phyloP scores from a whole-genome alignment of 1,140 invertebrate genomes.

The Solenopsis invicta region DNA sequence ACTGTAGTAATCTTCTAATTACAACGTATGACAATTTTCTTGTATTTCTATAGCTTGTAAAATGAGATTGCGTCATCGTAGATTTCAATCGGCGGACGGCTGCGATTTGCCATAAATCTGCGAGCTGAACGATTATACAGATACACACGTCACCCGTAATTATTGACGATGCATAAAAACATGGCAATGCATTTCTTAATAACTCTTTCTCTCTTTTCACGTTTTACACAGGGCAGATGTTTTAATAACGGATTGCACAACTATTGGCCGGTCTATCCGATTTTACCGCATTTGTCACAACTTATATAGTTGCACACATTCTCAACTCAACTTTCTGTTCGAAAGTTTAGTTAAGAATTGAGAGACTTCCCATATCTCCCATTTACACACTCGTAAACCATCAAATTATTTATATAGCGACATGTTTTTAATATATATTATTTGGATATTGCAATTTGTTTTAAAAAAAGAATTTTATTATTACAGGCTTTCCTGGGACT shows the following conservation, averaged over 20 bases:
- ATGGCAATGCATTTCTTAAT: slow-evolving; percentile 1
- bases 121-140: slow-evolving; percentile 23
- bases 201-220: background rate
- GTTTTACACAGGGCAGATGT: background rate
- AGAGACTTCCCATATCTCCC: slow-evolving; percentile 3
- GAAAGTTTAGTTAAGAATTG: slow-evolving; percentile 55
- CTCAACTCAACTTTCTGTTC: slow-evolving; percentile 36
- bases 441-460: slow-evolving; percentile 19
- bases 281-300: slow-evolving; percentile 30
- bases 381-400: slow-evolving; percentile 28
- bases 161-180: slow-evolving; percentile 16
- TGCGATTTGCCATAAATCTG: slow-evolving; percentile 19
- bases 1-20: slow-evolving; percentile 50
- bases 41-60: slow-evolving; percentile 54
- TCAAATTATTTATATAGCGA: slow-evolving; percentile 11
- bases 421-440: slow-evolving; percentile 6
- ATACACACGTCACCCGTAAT: background rate
- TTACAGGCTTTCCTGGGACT: slow-evolving; percentile 15
- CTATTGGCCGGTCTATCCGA: background rate
- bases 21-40: slow-evolving; percentile 34
- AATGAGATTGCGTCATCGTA: slow-evolving; percentile 38
- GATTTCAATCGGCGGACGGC: background rate
- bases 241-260: slow-evolving; percentile 38
- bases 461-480: slow-evolving; percentile 18
- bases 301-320: background rate